Conservation (phyloP, 2,113 vertebrate genomes). For the Eulemur macaco region DNA sequence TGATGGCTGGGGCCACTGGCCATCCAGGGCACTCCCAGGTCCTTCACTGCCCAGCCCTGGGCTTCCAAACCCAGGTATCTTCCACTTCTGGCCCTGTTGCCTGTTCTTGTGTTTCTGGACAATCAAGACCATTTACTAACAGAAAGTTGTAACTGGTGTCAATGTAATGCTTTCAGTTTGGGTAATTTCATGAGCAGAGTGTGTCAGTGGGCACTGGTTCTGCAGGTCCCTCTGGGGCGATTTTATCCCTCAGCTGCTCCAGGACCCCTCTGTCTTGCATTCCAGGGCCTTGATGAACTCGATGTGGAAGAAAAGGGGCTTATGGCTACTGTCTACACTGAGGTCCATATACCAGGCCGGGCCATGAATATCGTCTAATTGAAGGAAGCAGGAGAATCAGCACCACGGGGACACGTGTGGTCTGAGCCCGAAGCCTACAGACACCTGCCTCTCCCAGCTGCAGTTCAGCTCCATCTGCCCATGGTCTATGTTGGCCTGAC, state of each 20-base stretch:
- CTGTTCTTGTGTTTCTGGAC: background rate
- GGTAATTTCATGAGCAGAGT: background rate
- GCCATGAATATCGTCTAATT: background rate
- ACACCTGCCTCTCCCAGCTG: background rate
- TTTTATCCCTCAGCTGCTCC: background rate
- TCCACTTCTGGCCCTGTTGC: fast-evolving
- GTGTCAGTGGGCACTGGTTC: too few species aligned
- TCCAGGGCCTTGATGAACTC: background rate
- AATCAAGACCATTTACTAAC: background rate
- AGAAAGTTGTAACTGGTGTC: background rate
- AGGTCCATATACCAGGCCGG: background rate
- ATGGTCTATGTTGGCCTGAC: background rate
- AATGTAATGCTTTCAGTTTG: background rate
- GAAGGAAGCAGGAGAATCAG: background rate
- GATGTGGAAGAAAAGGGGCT: background rate
- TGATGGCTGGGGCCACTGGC: background rate
- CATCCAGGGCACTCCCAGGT: background rate
- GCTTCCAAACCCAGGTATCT: background rate
- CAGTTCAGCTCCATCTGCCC: background rate
- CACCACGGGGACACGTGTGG: too few species aligned
- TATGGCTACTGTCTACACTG: background rate
- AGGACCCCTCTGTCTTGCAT: background rate
- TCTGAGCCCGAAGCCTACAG: background rate
- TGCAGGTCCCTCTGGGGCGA: background rate
- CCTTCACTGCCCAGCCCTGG: background rate